Percentiles rank a stretch among this genome's conserved stretches.
Evolutionary conservation across 2,113 vertebrate genomes (phyloP).

Genomic region (Otis tarda): DNA sequence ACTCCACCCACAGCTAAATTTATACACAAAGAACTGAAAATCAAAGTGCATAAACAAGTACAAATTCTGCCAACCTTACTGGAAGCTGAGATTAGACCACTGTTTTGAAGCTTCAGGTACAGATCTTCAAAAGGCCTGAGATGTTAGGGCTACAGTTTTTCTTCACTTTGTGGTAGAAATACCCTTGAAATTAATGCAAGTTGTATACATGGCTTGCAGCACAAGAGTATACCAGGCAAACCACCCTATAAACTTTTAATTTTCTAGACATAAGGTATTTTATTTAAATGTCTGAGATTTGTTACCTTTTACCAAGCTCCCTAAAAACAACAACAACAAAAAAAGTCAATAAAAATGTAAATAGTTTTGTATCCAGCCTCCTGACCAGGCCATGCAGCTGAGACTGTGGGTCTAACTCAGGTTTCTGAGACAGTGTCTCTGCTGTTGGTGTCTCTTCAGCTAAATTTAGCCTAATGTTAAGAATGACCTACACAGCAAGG

Average conservation of each 20-base stretch:
- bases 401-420: not conserved
- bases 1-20: constrained; percentile 48
- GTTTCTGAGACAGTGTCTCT: not conserved
- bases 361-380: not conserved
- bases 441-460: not conserved
- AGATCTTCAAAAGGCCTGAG: constrained; percentile 21
- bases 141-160: not conserved
- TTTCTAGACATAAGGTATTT: not conserved
- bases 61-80: not conserved
- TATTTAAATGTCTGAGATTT: not conserved
- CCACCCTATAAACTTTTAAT: not conserved
- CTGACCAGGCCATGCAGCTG: not conserved
- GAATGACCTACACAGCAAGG: constrained; percentile 61
- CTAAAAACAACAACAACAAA: not conserved
- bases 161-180: not conserved
- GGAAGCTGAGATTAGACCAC: not conserved
- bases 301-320: not conserved
- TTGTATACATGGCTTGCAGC: not conserved
- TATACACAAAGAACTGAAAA: constrained; percentile 53
- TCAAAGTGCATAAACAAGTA: constrained; percentile 45
- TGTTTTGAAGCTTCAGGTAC: constrained; percentile 22
- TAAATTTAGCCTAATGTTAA: constrained; percentile 61
- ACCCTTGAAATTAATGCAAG: constrained; percentile 9
- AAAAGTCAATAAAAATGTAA: not conserved
- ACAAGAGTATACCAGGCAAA: not conserved